Evolutionary conservation across 2,113 vertebrate genomes (phyloP), one percentile per base, ranked within the genome.

Genomic region (Hyla sarda): DNA sequence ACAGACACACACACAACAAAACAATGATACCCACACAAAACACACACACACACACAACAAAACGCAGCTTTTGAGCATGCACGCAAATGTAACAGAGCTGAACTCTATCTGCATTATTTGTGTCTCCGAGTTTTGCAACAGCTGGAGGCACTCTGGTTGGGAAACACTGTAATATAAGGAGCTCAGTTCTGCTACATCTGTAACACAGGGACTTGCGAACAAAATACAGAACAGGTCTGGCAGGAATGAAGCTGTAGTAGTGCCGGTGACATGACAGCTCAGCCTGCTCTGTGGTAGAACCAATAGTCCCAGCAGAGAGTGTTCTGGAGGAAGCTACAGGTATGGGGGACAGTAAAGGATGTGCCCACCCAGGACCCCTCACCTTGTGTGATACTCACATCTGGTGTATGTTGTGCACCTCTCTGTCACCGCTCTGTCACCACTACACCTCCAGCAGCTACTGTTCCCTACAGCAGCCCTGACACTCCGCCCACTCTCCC

Each of bases 401-500:
- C 21, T 9, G 17, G 19, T 34, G 25, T 28, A 0, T 21, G 1
- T 7, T 23, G 8, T 1, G 14, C 30, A 2, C 56, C 0, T 41
- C 4, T 25, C 19, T 56, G 75, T 56, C 75, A 37, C 75, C 12
- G 77, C 52, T 37, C 76, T 79, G 77, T 32, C 21, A 79, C 28
- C 8, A 21, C 77, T n/a, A 79, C 77, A 37, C 52, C 30, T 13
- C 5, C 13, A 11, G 25, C 48, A 9, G 25, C 47, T 54, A 48
- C 28, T n/a, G 3, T 75, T 58, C 77, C 32, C 28, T 34, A 56
- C 25, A 76, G n/a, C 74, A 50, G 73, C 72, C n/a, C 21, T 76
- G 19, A 19, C 5, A 41, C 77, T 3, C 76, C n/a, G 76, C 76
- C 77, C 32, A 79, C 77, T 79, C 28, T 37, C 77, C 77, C 52